phyloP scores from a whole-genome alignment of 2,113 vertebrate species.

The Sander lucioperca region DNA sequence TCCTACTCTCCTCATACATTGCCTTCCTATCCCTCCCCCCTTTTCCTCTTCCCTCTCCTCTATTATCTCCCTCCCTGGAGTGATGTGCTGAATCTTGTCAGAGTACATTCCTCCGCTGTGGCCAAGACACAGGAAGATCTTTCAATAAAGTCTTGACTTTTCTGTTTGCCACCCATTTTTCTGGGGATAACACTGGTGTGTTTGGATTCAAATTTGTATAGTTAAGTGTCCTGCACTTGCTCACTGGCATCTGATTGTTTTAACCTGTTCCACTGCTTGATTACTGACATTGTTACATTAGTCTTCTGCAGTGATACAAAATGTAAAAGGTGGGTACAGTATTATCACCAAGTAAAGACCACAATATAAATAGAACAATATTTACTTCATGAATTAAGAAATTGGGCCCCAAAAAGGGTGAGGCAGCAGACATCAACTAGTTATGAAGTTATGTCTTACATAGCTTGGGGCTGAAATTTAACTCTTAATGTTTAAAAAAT shows the following conservation, averaged over 20 bases:
- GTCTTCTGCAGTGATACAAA: neutral
- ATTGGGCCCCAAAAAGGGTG: neutral
- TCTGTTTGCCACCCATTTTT: neutral
- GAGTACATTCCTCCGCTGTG: slow-evolving; percentile 43
- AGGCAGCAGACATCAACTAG: neutral
- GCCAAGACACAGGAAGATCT: slow-evolving; percentile 9
- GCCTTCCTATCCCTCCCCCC: neutral
- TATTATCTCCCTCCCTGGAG: neutral
- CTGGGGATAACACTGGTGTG: neutral
- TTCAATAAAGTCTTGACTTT: slow-evolving; percentile 14
- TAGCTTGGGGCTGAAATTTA: neutral
- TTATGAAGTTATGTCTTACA: neutral
- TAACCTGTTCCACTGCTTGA: neutral
- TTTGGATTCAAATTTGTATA: neutral
- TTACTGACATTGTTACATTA: neutral
- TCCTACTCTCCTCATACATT: slow-evolving; percentile 35
- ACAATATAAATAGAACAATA: neutral
- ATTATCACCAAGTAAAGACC: neutral
- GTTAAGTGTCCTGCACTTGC: neutral
- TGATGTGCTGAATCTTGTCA: slow-evolving; percentile 73
- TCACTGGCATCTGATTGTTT: neutral
- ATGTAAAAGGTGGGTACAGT: neutral
- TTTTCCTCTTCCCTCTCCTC: neutral
- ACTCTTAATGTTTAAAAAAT: neutral
- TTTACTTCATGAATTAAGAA: neutral